Conservation (phyloP, 2,797 vertebrate species). For the Sebastes iracundus region DNA sequence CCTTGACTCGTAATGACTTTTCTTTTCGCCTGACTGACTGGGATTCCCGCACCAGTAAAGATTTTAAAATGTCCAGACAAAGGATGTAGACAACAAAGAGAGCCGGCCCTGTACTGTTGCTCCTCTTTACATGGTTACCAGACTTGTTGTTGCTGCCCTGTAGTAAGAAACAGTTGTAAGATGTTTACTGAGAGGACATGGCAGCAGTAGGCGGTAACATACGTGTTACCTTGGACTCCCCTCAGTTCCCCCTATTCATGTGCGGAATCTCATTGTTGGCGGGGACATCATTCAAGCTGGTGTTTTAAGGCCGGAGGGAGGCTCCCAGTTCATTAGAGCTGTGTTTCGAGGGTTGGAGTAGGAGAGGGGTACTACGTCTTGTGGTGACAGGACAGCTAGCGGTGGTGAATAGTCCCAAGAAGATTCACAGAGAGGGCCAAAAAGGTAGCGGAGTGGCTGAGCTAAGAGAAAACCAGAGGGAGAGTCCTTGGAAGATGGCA, state of each 20-base stretch:
- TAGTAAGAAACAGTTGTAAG: slow-evolving; percentile 67
- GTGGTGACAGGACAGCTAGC: slow-evolving; percentile 73
- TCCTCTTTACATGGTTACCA: slow-evolving; percentile 74
- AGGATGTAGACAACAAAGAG: slow-evolving; percentile 73
- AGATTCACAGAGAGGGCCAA: slow-evolving; percentile 53
- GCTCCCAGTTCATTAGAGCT: slow-evolving; percentile 77
- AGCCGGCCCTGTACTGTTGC: slow-evolving; percentile 48
- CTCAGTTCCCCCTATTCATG: slow-evolving; percentile 74
- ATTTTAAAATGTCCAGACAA: slow-evolving; percentile 79
- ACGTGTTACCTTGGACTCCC: slow-evolving; percentile 79
- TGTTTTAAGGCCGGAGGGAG: slow-evolving; percentile 81
- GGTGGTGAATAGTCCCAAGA: slow-evolving; percentile 47
- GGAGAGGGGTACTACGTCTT: slow-evolving; percentile 64
- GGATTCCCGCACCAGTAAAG: slow-evolving; percentile 82
- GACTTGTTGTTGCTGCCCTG: slow-evolving; percentile 60
- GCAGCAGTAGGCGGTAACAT: slow-evolving; percentile 64
- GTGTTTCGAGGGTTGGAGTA: slow-evolving; percentile 63
- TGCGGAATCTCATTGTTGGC: slow-evolving; percentile 84
- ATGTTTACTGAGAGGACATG: slow-evolving; percentile 76
- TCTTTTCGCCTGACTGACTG: slow-evolving; percentile 70
- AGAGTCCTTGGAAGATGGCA: slow-evolving; percentile 71
- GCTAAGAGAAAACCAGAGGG: slow-evolving; percentile 40
- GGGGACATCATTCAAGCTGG: slow-evolving; percentile 79
- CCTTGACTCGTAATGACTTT: slow-evolving; percentile 70
- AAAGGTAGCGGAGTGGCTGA: slow-evolving; percentile 30